phyloP scores from a whole-genome alignment of 1,140 invertebrate species.

The Drosophila serrata region DNA sequence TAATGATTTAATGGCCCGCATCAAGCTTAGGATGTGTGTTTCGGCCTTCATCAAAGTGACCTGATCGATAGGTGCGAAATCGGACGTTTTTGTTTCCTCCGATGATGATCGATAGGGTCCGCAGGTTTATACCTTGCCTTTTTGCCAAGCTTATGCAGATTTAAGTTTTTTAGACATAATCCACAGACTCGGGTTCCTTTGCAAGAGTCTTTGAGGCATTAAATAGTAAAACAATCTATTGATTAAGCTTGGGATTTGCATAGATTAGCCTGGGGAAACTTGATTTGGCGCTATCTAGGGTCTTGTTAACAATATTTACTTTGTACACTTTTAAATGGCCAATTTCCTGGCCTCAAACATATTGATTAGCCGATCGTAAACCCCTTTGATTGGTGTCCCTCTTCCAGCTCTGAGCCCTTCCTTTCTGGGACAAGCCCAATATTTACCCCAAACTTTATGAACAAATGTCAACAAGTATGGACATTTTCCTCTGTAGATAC shows the following conservation, averaged over 20 bases:
- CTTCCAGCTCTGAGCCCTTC: neutral
- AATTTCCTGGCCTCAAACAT: constrained; percentile 10
- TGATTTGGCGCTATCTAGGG: neutral
- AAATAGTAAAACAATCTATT: neutral
- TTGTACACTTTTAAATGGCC: neutral
- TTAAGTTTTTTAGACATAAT: neutral
- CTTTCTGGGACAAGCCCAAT: constrained; percentile 26
- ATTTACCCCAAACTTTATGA: constrained; percentile 41
- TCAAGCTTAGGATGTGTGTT: constrained; percentile 46
- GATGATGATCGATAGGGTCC: constrained; percentile 31
- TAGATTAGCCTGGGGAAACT: neutral
- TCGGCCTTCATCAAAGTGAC: constrained; percentile 28
- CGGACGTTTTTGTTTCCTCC: constrained; percentile 12
- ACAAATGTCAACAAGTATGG: constrained; percentile 34
- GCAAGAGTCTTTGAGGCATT: neutral
- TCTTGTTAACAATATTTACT: constrained; percentile 1
- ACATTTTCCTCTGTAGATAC: constrained; percentile 74
- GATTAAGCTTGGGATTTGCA: neutral
- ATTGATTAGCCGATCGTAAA: neutral
- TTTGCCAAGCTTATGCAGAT: constrained; percentile 6
- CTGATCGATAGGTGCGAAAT: constrained; percentile 72
- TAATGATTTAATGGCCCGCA: constrained; percentile 60
- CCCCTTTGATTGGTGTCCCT: neutral
- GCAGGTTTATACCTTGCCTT: neutral
- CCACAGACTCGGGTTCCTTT: neutral